Base-by-base conservation (phyloP, 1,140 invertebrate species). In the Trichonephila clavipes region DNA sequence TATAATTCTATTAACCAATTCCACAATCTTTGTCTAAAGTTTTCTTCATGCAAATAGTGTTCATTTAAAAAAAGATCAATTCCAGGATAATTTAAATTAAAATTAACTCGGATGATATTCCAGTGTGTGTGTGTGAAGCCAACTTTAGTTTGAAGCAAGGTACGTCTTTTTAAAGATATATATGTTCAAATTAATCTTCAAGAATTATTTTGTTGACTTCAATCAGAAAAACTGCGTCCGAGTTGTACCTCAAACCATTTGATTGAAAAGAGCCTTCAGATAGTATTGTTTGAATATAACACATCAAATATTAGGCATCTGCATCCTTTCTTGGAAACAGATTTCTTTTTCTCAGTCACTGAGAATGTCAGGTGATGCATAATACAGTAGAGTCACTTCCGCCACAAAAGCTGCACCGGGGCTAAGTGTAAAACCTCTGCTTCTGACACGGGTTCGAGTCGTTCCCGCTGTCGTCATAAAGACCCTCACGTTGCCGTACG, bases 341-440 rank as follows among this genome's bases (percentile, higher is more conserved):
- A 8, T 69, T 10, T 3, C 3, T 69, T 24, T 10, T 69, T 24
- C 64, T 85, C 82, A 85, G 12, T 85, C 82, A n/a, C 51, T 51
- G 8, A 51, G 44, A 10, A 61, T 34, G 21, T n/a, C 82, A 8
- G 82, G 51, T 28, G 88, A 72, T 16, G 88, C 19, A 72, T 89
- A 51, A 19, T 89, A 72, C 40, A 58, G 2, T 16, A 89, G 66
- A 5, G 88, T 89, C 19, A 92, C 90, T 14, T 92, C 90, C 2
- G 90, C 81, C 12, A 92, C 21, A n/a, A 93, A 93, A 58, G 92
- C 92, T 34, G 92, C 83, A 51, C 92, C 92, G 44, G 92, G 92
- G 18, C 24, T 81, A 1, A 93, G n/a, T 2, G 85, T 77, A 14
- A 93, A 93, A 10, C 86, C 34, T 51, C 86, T 88, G 8, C 58